phyloP scores from a whole-genome alignment of 2,797 vertebrate species.

The Rhyacichthys aspro region DNA sequence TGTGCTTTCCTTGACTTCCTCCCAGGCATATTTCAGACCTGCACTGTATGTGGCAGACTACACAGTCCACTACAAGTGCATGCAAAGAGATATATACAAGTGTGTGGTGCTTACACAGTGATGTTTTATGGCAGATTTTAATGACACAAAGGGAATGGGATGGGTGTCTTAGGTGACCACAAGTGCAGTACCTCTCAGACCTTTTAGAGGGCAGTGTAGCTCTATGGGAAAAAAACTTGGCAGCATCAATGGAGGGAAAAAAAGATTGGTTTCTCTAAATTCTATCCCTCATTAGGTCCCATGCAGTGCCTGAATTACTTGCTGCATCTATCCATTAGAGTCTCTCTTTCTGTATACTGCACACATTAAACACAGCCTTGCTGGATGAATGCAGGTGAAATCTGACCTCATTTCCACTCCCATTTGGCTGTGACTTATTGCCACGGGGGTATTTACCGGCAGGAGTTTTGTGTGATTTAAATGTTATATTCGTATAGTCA shows the following conservation, averaged over 20 bases:
- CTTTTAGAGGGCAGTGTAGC: constrained; percentile 79
- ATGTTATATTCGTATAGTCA: constrained; percentile 39
- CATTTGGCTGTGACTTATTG: constrained; percentile 49
- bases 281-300: constrained; percentile 78
- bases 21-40: constrained; percentile 44
- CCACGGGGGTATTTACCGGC: constrained; percentile 27
- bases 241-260: constrained; percentile 21
- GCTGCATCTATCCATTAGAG: constrained; percentile 75
- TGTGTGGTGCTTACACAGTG: no score
- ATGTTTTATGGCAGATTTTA: constrained; percentile 22
- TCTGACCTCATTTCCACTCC: constrained; percentile 59
- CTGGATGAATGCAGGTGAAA: constrained; percentile 58
- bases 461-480: constrained; percentile 46
- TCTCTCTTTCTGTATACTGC: constrained; percentile 66
- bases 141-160: constrained; percentile 28
- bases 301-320: constrained; percentile 77
- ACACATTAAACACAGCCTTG: constrained; percentile 68
- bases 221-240: constrained; percentile 51
- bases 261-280: constrained; percentile 72
- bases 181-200: constrained; percentile 73
- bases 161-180: constrained; percentile 19
- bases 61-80: constrained; percentile 20
- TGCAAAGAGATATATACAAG: constrained; percentile 26
- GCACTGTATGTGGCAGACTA: constrained; percentile 47
- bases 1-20: constrained; percentile 61